These are phyloP conservation scores for Ifrita kowaldi DNA, from an alignment of 2,113 vertebrate species.

Conservation along the genomic window DNA sequence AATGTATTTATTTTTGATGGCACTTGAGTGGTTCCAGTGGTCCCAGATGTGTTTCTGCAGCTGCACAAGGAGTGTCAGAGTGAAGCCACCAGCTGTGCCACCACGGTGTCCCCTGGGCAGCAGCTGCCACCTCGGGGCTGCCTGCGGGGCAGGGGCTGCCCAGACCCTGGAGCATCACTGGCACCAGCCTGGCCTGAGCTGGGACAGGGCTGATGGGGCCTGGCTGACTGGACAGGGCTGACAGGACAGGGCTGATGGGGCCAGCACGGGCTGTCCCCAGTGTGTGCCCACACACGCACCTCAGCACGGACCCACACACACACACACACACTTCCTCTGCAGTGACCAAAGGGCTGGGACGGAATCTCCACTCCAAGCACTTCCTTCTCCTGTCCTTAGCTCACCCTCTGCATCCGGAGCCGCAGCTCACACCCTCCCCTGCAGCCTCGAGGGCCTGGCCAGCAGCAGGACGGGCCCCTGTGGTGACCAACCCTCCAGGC, in stretches of 20 bases:
- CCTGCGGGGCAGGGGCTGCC: neutral
- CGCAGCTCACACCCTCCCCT: neutral
- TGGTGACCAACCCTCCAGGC: neutral
- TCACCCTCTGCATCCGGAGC: neutral
- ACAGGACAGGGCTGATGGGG: neutral
- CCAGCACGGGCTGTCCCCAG: neutral
- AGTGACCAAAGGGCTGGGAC: neutral
- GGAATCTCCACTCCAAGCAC: neutral
- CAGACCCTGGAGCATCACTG: rapidly evolving
- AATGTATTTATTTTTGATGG: slow-evolving; percentile 60
- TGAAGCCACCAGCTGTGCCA: neutral
- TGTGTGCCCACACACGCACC: rapidly evolving
- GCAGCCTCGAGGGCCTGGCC: neutral
- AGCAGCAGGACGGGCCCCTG: neutral
- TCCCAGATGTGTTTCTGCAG: neutral
- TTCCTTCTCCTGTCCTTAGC: neutral
- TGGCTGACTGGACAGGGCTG: neutral
- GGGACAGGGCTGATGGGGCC: neutral
- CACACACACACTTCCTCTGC: neutral
- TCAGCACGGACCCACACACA: rapidly evolving
- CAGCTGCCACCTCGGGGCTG: neutral
- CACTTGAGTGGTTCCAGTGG: neutral
- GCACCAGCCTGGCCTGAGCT: neutral
- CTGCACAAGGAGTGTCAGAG: neutral
- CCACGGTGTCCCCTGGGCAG: neutral